These are phyloP conservation scores for Cottoperca gobio DNA, from an alignment of 2,797 vertebrate genomes.

Conservation along the genomic window DNA sequence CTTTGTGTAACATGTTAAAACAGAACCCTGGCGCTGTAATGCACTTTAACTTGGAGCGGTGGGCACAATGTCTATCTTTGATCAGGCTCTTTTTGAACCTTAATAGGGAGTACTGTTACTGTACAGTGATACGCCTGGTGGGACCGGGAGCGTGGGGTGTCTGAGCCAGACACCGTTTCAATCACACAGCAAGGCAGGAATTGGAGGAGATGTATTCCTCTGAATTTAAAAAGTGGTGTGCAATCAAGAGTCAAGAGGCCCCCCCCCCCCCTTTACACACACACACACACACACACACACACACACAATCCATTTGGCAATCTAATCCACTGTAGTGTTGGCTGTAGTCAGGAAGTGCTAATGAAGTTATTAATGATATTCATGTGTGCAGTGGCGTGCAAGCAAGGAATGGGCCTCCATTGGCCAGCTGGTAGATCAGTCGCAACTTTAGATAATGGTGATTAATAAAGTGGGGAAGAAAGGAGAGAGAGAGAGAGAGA, in stretches of 20 bases:
- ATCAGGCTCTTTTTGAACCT: constrained; percentile 66
- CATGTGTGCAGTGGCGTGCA: constrained; percentile 72
- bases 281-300: constrained; percentile 38
- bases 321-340: constrained; percentile 56
- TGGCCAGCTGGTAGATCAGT: constrained; percentile 70
- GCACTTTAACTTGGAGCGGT: constrained; percentile 50
- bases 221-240: constrained; percentile 67
- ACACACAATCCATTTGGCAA: constrained; percentile 53
- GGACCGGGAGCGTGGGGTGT: constrained; percentile 62
- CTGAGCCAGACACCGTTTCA: constrained; percentile 70
- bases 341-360: constrained; percentile 74
- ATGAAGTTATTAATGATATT: constrained; percentile 83
- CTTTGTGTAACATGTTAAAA: constrained; percentile 47
- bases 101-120: constrained; percentile 63
- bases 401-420: constrained; percentile 55
- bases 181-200: constrained; percentile 65
- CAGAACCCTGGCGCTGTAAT: constrained; percentile 40
- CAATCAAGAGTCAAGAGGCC: constrained; percentile 69
- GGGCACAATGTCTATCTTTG: constrained; percentile 68
- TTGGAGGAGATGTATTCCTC: constrained; percentile 77
- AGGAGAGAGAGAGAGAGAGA: constrained; percentile 33
- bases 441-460: constrained; percentile 55
- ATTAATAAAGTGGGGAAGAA: constrained; percentile 53
- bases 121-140: constrained; percentile 64
- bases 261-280: constrained; percentile 6